These are phyloP conservation scores for Lemur catta DNA, from an alignment of 2,797 vertebrate species.

Conservation along the genomic window DNA sequence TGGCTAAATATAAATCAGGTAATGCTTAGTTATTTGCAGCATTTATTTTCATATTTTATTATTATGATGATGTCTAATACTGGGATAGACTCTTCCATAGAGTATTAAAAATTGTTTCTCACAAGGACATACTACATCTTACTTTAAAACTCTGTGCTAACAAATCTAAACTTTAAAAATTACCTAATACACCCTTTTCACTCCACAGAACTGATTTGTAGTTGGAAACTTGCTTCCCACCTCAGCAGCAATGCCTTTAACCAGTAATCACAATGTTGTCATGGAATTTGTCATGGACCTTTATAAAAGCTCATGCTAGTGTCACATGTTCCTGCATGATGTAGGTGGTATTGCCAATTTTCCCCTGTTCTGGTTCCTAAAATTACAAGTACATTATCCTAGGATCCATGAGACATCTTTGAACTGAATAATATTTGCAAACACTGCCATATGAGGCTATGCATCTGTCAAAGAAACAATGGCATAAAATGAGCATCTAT, in stretches of 20 bases:
- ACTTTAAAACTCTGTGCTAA: background rate
- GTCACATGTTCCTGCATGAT: background rate
- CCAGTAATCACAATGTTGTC: background rate
- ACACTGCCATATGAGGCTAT: background rate
- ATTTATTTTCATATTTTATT: background rate
- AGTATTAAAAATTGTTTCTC: background rate
- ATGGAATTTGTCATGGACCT: background rate
- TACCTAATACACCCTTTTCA: background rate
- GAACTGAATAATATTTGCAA: background rate
- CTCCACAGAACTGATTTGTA: background rate
- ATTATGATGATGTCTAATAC: background rate
- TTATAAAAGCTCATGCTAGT: background rate
- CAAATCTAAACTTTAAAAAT: background rate
- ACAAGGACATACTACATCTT: background rate
- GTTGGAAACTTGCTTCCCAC: background rate
- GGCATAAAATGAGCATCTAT: background rate
- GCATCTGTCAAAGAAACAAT: background rate
- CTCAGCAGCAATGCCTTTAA: background rate
- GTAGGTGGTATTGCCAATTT: background rate
- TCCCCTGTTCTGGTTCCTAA: background rate
- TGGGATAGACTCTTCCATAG: background rate
- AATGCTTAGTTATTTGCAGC: background rate
- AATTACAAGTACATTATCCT: background rate
- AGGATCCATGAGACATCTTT: background rate
- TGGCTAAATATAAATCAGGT: background rate